Conservation (phyloP, 2,888 invertebrate species). For the Coleophora deauratella region DNA sequence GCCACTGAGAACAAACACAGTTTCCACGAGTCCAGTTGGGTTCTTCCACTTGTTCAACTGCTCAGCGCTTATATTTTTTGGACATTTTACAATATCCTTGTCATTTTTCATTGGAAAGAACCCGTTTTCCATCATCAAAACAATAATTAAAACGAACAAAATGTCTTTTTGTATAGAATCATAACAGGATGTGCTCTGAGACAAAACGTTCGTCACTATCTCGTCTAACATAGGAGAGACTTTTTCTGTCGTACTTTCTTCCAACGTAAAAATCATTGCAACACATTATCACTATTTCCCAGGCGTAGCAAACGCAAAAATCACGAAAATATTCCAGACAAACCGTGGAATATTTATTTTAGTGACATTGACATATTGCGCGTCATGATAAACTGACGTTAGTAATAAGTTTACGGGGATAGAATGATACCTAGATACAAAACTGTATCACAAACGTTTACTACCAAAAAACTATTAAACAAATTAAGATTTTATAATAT, state of each 20-base stretch:
- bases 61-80: constrained; percentile 24
- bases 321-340: too few relatives aligned
- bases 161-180: constrained; percentile 50
- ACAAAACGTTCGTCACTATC: constrained; percentile 31
- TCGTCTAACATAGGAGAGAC: constrained; percentile 37
- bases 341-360: too few relatives aligned
- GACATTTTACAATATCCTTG: constrained; percentile 20
- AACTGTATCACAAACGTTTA: too few relatives aligned
- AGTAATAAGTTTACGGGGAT: too few relatives aligned
- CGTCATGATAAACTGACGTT: too few relatives aligned
- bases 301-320: too few relatives aligned
- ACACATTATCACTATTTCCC: background rate
- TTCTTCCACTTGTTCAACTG: constrained; percentile 37
- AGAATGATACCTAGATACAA: too few relatives aligned
- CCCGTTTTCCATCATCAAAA: constrained; percentile 54
- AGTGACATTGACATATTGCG: too few relatives aligned
- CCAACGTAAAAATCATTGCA: constrained; percentile 36
- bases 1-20: constrained; percentile 37
- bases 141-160: constrained; percentile 44
- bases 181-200: constrained; percentile 23
- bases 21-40: constrained; percentile 37
- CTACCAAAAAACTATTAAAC: too few relatives aligned
- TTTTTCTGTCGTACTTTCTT: constrained; percentile 49
- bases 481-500: too few relatives aligned
- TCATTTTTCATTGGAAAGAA: constrained; percentile 36